Conservation (phyloP, 2,113 vertebrate genomes). For the Chionomys nivalis region DNA sequence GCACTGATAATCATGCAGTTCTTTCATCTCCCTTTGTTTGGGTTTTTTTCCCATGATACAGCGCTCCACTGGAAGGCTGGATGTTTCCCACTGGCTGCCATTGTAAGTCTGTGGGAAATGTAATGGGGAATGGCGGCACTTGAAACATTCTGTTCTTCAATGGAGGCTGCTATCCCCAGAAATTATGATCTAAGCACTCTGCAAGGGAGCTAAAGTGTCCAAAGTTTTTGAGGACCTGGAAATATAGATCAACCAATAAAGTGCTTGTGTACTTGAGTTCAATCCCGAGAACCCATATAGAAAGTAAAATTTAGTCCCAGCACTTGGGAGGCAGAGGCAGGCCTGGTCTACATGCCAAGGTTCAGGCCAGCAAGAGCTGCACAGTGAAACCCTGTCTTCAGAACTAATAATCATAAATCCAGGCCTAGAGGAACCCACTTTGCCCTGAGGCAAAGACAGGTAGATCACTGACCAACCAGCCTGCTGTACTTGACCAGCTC, state of each 20-base stretch:
- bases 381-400: not conserved
- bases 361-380: not conserved
- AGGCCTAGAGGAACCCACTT: not conserved
- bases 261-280: not conserved
- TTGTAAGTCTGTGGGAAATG: not conserved
- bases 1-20: conserved; percentile 7
- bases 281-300: not conserved
- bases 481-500: not conserved
- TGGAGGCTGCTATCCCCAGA: not conserved
- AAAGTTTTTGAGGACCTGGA: not conserved
- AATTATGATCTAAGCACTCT: not conserved
- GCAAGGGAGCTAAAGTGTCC: not conserved
- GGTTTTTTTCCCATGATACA: not conserved
- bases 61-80: not conserved
- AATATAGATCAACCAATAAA: not conserved
- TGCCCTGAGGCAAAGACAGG: not conserved
- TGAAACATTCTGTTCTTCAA: not conserved
- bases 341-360: not conserved
- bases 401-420: not conserved
- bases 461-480: not conserved
- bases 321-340: not conserved
- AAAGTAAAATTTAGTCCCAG: not conserved
- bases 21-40: conserved; percentile 47
- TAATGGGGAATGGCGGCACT: not conserved
- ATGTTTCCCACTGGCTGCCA: not conserved